phyloP scores from a whole-genome alignment of 53 echinoderm and acorn worm species.

The Zoroaster sp. region DNA sequence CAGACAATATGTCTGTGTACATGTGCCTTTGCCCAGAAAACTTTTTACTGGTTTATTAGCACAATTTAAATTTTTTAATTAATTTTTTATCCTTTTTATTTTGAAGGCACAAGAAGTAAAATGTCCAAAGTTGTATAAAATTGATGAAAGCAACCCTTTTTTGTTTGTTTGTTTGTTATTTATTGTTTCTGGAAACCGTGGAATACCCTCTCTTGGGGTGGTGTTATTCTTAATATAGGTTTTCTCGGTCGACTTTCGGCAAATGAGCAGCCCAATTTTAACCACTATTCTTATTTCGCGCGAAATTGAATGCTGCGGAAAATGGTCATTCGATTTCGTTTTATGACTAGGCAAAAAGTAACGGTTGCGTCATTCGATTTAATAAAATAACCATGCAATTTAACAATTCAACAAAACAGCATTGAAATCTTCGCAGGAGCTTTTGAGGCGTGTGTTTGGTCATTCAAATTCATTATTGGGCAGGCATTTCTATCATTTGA shows the following conservation, averaged over 20 bases:
- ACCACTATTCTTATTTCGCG: neutral
- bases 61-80: neutral
- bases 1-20: neutral
- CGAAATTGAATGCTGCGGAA: neutral
- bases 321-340: neutral
- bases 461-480: too few relatives aligned
- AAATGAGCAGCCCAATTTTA: neutral
- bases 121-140: too few relatives aligned
- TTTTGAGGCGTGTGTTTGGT: too few relatives aligned
- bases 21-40: too few relatives aligned
- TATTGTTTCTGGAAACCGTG: neutral
- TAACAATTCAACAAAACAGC: too few relatives aligned
- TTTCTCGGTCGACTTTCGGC: neutral
- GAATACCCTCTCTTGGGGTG: neutral
- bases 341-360: neutral
- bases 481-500: too few relatives aligned
- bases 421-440: too few relatives aligned
- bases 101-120: too few relatives aligned
- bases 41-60: neutral
- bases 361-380: neutral
- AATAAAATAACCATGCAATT: too few relatives aligned
- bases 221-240: neutral
- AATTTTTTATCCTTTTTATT: too few relatives aligned
- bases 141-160: neutral
- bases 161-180: neutral